Evolutionary conservation across 2,797 vertebrate genomes (phyloP), one percentile per base, ranked within the genome.

Genomic region (Argentina silus): DNA sequence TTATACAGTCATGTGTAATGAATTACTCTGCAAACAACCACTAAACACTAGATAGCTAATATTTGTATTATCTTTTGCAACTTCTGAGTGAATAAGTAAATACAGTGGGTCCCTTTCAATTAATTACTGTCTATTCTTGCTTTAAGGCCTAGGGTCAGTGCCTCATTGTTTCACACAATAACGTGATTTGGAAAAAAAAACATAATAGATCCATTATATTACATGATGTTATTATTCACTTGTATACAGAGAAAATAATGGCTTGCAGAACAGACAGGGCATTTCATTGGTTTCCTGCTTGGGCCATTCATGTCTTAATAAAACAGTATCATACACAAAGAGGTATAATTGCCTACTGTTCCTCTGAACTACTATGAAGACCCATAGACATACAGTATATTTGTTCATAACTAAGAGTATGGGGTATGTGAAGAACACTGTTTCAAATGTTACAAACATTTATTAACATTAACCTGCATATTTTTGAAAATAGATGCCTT

Each of bases 401-500:
- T n/a, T 3, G 57, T 60, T 27, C 27, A 27, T 23, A 60, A 21
- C 56, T 21, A 59, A 23, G 21, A 59, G 3, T 59, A 27, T 11
- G 21, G 19, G 43, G 10, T 66, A 21, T 66, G 11, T 50, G 6
- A 48, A 12, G 6, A 50, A 21, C 9, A n/a, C 9, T 48, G n/a
- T 66, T 50, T 23, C 11, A 66, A 50, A 15, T 23, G 14, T 10
- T 36, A 12, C 19, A 53, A 67, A 51, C 23, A 67, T 27, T 51
- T 36, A 67, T 21, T 67, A 14, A 8, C 14, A 67, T 23, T 36
- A 7, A n/a, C 50, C 23, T 67, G 3, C 15, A 51, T 63, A 44
- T 63, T 60, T 59, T 42, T 60, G 59, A 60, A 61, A 27, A 48
- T 12, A 56, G n/a, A 59, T 67, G 2, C 42, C 69, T 55, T 68